Base-by-base conservation (phyloP, 1,140 invertebrate genomes). In the Drosophila pruinosa region DNA sequence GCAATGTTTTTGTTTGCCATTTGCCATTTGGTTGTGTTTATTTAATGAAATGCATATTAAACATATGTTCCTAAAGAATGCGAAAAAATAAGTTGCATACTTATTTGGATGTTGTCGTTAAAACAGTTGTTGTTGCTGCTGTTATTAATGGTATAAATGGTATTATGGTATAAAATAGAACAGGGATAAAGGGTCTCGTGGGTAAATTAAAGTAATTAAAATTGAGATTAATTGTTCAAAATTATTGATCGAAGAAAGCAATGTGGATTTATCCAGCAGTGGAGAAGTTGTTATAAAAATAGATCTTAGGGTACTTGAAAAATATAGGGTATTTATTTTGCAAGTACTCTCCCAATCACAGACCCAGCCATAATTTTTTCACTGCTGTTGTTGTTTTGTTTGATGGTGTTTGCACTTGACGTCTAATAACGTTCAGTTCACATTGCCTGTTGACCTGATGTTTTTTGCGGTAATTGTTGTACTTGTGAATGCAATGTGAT, bases 21-120 rank as follows among this genome's bases (percentile, higher is more conserved):
- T 58, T 57, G 69, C 48, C 64, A 52, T 59, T 64, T 61, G 52
- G 50, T 67, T 76, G 77, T 78, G 72, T 81, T 78, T 75, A 82
- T 88, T 88, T 78, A 82, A 88, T 82, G 75, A 70, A 86, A 88
- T 89, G 74, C 82, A 72, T 67, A 71, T 67, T 54, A 65, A 86
- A 88, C 78, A 82, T 78, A 88, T 86, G 81, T 72, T 77, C 24
- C 52, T 36, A 65, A 36, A 64, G 38, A 65, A 48, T 28, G 14
- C 2, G 3, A 53, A 34, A 45, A 64, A 70, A 41, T 68, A 28
- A 39, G 59, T 64, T 70, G 67, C 67, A 48, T 63, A 69, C 67
- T 69, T 63, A 53, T 54, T 47, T 26, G 58, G 48, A 15, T 22
- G 24, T 14, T 2, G 31, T 12, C n/a, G 28, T 10, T 26, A n/a